Evolutionary conservation across 2,113 vertebrate species (phyloP).

Genomic region (Thunnus thynnus): DNA sequence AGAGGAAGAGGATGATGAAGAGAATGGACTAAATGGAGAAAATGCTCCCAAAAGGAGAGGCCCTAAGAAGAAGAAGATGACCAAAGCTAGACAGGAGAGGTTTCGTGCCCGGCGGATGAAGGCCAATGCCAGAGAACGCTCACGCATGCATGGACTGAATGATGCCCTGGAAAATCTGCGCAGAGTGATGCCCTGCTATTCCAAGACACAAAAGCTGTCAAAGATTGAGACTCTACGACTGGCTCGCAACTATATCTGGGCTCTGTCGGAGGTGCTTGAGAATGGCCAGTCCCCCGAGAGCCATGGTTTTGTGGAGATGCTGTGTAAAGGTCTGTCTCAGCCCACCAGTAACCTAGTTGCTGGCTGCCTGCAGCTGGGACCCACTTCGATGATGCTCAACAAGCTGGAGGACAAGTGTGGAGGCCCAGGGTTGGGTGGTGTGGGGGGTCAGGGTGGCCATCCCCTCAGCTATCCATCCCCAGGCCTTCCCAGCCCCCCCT

Average conservation of each 20-base stretch:
- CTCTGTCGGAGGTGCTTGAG: conserved; percentile 95
- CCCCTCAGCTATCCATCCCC: conserved; percentile 92
- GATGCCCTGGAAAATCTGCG: conserved; percentile 95
- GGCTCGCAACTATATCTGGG: conserved; percentile 98
- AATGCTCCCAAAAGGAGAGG: conserved; percentile 93
- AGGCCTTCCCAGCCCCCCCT: conserved; percentile 95
- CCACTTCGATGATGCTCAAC: conserved; percentile 85
- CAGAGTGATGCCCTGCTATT: conserved; percentile 97
- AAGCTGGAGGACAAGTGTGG: conserved; percentile 91
- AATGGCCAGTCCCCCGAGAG: conserved; percentile 92
- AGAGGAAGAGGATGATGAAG: conserved; percentile 89
- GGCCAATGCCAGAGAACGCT: conserved; percentile 95
- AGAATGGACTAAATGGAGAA: conserved; percentile 84
- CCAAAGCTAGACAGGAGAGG: conserved; percentile 94
- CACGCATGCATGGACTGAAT: conserved; percentile 96
- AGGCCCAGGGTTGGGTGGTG: conserved; percentile 65
- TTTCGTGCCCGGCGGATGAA: conserved; percentile 92
- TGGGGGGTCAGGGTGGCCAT: conserved; percentile 78
- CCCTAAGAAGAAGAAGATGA: conserved; percentile 99
- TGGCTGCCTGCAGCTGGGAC: conserved; percentile 93
- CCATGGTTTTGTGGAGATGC: conserved; percentile 94
- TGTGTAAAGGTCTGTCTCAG: conserved; percentile 98
- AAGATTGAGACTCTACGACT: conserved; percentile 97
- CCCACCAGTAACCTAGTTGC: conserved; percentile 98
- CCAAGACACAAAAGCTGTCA: conserved; percentile 97